Base-by-base conservation (phyloP, 1,140 invertebrate species). In the Heliconius eleuchia region DNA sequence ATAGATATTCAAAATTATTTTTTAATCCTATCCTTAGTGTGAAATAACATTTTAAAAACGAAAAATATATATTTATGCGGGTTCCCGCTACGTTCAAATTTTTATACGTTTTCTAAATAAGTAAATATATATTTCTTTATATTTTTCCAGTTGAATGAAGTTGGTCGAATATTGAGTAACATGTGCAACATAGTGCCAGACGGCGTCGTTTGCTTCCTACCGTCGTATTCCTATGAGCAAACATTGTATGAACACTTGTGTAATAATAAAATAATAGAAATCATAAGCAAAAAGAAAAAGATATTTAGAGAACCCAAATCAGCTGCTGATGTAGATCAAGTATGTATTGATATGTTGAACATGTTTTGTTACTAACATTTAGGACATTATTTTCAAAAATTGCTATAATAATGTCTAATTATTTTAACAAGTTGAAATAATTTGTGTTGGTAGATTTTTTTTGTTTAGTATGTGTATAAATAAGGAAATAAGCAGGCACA, bases 151-250 rank as follows among this genome's bases (percentile, higher is more conserved):
- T 88, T 99, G 9, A 96, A 97, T 89, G 98, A 99, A 95, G 92
- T 99, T 1, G 96, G 97, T 37, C 95, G 97, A 85, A 93, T 97
- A 37, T 86, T 99, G 46, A 87, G 95, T 82, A 98, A 98, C 92
- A 89, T 98, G 13, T 97, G 96, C 84, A 96, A 96, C 81, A 94
- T 97, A 75, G 96, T 99, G 70, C 98, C 98, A 42, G 98, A 97
- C 23, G 99, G 99, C 1, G 95, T 99, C n/a, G 97, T 99, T 4
- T 97, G 97, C 84, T 99, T 99, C 94, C 96, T 99, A 80, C 97
- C 99, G 2, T 99, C 98, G 1, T 99, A 99, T 86, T 97, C 97
- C 46, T 99, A 98, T 89, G 97, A 99, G 90, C 96, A 98, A 83
- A 94, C 89, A 27, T 95, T 98, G 1, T 97, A 96, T 80, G 95